Percentiles rank a stretch among this genome's conserved stretches.
Evolutionary conservation across 1,140 invertebrate genomes (phyloP).

Genomic region (Drosophila athabasca): DNA sequence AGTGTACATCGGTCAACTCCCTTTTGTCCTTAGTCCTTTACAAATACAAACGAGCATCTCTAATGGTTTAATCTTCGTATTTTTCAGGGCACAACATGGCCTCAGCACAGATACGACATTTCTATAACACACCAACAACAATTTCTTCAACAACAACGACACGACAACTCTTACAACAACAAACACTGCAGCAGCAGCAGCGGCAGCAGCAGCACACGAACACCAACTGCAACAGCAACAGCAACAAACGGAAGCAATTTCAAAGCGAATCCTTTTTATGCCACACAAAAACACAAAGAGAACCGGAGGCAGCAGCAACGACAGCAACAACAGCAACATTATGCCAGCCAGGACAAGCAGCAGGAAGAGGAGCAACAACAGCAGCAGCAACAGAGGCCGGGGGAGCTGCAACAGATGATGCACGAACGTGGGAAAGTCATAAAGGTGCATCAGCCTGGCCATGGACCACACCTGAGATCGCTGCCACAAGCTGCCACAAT

Average conservation of each 20-base stretch:
- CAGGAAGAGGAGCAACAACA: slow-evolving; percentile 49
- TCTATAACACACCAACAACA: slow-evolving; percentile 82
- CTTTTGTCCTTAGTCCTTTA: slow-evolving; percentile 11
- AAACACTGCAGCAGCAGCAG: slow-evolving; percentile 47
- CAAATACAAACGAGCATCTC: slow-evolving; percentile 26
- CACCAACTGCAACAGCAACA: slow-evolving; percentile 28
- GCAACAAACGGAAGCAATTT: slow-evolving; percentile 71
- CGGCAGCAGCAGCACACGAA: slow-evolving; percentile 44
- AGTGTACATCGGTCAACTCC: slow-evolving; percentile 9
- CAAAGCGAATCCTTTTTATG: slow-evolving; percentile 62
- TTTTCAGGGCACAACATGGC: slow-evolving; percentile 83
- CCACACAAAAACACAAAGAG: slow-evolving; percentile 67
- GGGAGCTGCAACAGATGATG: slow-evolving; percentile 61
- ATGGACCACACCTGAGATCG: slow-evolving; percentile 68
- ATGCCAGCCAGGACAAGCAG: slow-evolving; percentile 49
- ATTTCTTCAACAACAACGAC: slow-evolving; percentile 68
- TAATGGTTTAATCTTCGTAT: slow-evolving; percentile 43
- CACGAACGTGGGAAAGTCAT: slow-evolving; percentile 51
- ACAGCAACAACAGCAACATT: slow-evolving; percentile 42
- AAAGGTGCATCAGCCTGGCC: slow-evolving; percentile 51
- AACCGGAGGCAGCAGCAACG: slow-evolving; percentile 45
- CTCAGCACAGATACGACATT: slow-evolving; percentile 83
- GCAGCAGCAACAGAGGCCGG: slow-evolving; percentile 25
- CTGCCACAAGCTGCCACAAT: slow-evolving; percentile 25
- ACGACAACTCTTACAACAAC: slow-evolving; percentile 71